A percentile compares a stretch with the other conserved stretches of the same genome.
These are phyloP conservation scores for Argyra leucocephala DNA, from an alignment of 2,888 invertebrate species.

Conservation along the genomic window DNA sequence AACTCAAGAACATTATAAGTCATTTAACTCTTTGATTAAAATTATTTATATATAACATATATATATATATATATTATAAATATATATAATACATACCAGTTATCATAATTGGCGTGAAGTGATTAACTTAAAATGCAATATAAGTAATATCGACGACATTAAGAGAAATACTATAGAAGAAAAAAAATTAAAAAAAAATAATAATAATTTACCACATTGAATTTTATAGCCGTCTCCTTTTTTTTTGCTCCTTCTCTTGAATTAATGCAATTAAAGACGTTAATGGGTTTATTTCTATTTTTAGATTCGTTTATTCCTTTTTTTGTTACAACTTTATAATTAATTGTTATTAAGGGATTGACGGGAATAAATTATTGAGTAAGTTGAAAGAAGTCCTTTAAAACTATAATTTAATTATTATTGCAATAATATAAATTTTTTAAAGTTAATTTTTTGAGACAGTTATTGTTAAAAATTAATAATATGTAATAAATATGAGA, in stretches of 20 bases:
- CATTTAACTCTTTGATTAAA: no score
- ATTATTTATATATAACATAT: no score
- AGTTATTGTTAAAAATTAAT: no score
- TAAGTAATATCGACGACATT: not conserved
- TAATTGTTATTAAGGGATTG: not conserved
- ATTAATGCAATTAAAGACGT: not conserved
- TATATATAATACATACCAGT: no score
- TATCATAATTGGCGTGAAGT: not conserved
- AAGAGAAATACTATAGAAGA: not conserved
- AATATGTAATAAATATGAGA: no score
- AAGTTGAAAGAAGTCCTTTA: not conserved
- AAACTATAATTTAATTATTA: no score
- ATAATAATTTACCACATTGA: not conserved
- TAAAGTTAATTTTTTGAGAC: no score
- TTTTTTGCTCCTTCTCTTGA: not conserved
- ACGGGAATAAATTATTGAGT: not conserved
- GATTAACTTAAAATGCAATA: not conserved
- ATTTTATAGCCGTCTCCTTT: not conserved
- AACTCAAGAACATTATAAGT: no score
- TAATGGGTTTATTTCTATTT: not conserved
- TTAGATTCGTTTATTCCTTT: not conserved
- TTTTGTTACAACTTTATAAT: not conserved
- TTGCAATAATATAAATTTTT: no score
- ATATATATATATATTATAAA: no score
- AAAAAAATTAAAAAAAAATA: not conserved